Conservation (phyloP, 2,888 invertebrate genomes). For the Orthonychiurus folsomi region DNA sequence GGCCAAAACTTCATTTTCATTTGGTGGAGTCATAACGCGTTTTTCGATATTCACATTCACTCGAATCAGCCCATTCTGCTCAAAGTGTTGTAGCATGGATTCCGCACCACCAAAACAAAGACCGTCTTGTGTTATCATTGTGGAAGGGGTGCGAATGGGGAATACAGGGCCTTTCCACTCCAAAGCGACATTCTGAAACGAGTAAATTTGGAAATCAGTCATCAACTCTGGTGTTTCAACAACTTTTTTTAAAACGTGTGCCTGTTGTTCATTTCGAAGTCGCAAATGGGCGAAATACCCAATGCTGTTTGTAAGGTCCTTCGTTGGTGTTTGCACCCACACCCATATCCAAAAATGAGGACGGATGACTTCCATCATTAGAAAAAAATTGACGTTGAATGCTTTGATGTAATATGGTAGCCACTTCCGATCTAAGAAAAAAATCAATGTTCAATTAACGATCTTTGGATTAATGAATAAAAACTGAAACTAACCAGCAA, state of each 20-base stretch:
- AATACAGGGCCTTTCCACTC: slow-evolving; percentile 35
- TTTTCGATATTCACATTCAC: slow-evolving; percentile 30
- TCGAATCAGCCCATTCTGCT: slow-evolving; percentile 15
- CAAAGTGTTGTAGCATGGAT: slow-evolving; percentile 28
- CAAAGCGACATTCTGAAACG: slow-evolving; percentile 17
- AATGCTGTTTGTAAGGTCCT: slow-evolving; percentile 20
- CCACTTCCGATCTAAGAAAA: slow-evolving; percentile 30
- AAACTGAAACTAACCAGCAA: slow-evolving; percentile 6
- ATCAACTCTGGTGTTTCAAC: not conserved
- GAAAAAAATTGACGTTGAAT: slow-evolving; percentile 27
- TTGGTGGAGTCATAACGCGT: not conserved
- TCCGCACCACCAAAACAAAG: slow-evolving; percentile 27
- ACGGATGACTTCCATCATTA: slow-evolving; percentile 32
- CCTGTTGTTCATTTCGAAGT: slow-evolving; percentile 22
- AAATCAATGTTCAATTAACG: no score
- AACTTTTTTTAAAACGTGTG: no score
- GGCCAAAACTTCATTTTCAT: not conserved
- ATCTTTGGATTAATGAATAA: not conserved
- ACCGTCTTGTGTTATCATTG: slow-evolving; percentile 25
- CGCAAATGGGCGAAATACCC: slow-evolving; percentile 19
- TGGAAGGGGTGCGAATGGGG: slow-evolving; percentile 24
- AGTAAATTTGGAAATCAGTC: not conserved
- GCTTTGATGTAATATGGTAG: slow-evolving; percentile 32
- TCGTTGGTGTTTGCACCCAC: slow-evolving; percentile 27
- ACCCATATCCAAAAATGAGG: slow-evolving; percentile 34